Evolutionary conservation across 2,113 vertebrate genomes (phyloP).

Genomic region (Rhabdomys dilectus): DNA sequence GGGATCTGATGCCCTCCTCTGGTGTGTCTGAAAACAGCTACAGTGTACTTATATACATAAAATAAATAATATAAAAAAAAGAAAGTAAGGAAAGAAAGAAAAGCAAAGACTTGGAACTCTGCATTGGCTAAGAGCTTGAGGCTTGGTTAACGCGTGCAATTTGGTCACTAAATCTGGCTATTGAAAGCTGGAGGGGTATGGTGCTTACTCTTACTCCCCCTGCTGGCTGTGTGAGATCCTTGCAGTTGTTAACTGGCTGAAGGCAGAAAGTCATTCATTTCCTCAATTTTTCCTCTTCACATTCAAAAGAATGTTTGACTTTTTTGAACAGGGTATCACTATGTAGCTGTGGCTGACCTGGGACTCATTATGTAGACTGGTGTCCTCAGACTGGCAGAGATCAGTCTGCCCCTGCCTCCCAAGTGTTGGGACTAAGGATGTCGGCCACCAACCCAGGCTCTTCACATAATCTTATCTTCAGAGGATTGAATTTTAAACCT

Average conservation of each 20-base stretch:
- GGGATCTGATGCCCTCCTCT: too few relatives aligned
- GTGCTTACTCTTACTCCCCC: slow-evolving; percentile 61
- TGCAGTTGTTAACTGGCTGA: slow-evolving; percentile 35
- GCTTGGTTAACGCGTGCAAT: neutral
- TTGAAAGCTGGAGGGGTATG: neutral
- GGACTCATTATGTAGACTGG: neutral
- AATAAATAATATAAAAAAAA: too few relatives aligned
- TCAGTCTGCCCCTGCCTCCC: neutral
- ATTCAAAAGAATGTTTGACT: neutral
- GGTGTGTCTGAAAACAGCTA: too few relatives aligned
- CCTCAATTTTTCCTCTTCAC: neutral
- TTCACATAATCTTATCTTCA: slow-evolving; percentile 1
- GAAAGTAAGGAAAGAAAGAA: neutral
- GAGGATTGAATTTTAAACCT: slow-evolving; percentile 60
- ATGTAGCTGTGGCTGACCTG: neutral
- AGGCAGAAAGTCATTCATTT: slow-evolving; percentile 35
- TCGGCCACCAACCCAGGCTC: neutral
- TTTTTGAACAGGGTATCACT: neutral
- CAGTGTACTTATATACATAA: too few relatives aligned
- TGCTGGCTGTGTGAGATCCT: slow-evolving; percentile 69
- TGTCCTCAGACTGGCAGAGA: neutral
- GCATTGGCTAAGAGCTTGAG: neutral
- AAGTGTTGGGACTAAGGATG: neutral
- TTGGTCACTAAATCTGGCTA: neutral
- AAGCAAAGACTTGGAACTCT: neutral